These are phyloP conservation scores for Elgonia sp. DNA, from an alignment of 2,888 invertebrate genomes.

Conservation along the genomic window DNA sequence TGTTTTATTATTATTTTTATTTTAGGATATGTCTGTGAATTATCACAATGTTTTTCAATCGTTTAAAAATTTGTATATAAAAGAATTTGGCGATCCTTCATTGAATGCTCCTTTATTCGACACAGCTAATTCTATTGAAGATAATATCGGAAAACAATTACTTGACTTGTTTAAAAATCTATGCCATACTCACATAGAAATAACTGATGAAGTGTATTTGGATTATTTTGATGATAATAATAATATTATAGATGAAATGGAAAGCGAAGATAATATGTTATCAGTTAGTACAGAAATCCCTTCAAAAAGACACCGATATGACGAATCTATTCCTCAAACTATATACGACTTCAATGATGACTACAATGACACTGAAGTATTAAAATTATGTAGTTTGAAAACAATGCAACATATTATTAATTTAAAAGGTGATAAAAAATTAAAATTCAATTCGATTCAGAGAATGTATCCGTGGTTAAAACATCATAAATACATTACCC, in stretches of 20 bases:
- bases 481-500: conserved; percentile 31
- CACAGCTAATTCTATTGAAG: conserved; percentile 1
- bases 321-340: not conserved
- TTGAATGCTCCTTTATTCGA: too few species aligned
- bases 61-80: too few species aligned
- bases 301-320: not conserved
- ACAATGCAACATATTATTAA: conserved; percentile 25
- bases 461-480: conserved; percentile 41
- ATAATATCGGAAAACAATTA: not conserved
- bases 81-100: too few species aligned
- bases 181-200: not conserved
- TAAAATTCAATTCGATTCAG: conserved; percentile 35
- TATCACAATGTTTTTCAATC: too few species aligned
- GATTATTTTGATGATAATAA: not conserved
- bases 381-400: conserved; percentile 1
- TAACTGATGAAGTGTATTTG: not conserved
- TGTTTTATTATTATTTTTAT: too few species aligned
- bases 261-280: not conserved
- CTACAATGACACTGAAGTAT: not conserved
- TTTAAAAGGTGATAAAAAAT: conserved; percentile 43
- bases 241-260: not conserved
- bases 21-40: too few species aligned
- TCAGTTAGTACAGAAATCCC: not conserved
- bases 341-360: not conserved
- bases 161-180: not conserved